Evolutionary conservation across 2,888 invertebrate species (phyloP).

Genomic region (Adineta ricciae): DNA sequence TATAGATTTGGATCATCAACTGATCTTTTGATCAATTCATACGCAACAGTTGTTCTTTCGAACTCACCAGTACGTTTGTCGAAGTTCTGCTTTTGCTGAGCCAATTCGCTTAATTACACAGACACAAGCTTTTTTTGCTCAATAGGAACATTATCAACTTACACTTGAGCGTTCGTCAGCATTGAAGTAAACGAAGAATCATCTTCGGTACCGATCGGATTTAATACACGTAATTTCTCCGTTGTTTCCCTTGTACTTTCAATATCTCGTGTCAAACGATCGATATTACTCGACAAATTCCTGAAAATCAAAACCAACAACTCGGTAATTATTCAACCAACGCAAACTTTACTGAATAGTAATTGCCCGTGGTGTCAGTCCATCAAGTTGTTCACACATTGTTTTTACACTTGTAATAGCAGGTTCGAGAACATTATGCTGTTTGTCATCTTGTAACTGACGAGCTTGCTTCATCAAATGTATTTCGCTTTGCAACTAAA

Average conservation of each 20-base stretch:
- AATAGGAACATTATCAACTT: background rate
- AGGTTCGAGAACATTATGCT: background rate
- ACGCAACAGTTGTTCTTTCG: background rate
- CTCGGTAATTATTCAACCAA: too few relatives aligned
- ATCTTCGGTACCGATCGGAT: background rate
- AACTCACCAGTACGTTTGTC: background rate
- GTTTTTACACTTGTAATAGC: background rate
- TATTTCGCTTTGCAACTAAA: background rate
- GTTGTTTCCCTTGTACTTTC: background rate
- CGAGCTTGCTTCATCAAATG: background rate
- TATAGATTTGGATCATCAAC: slow-evolving; percentile 8
- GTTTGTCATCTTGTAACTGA: slow-evolving; percentile 2
- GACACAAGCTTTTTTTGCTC: background rate
- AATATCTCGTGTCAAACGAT: background rate
- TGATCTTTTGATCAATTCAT: background rate
- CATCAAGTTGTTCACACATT: slow-evolving; percentile 2
- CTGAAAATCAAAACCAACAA: background rate
- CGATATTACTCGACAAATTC: background rate
- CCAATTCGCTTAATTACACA: background rate
- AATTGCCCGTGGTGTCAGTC: background rate
- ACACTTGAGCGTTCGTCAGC: slow-evolving; percentile 4
- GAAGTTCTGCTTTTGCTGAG: background rate
- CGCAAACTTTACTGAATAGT: background rate
- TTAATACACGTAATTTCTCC: background rate
- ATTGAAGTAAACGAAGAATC: background rate